Conservation (phyloP, 2,113 vertebrate genomes). For the Melanerpes formicivorus region DNA sequence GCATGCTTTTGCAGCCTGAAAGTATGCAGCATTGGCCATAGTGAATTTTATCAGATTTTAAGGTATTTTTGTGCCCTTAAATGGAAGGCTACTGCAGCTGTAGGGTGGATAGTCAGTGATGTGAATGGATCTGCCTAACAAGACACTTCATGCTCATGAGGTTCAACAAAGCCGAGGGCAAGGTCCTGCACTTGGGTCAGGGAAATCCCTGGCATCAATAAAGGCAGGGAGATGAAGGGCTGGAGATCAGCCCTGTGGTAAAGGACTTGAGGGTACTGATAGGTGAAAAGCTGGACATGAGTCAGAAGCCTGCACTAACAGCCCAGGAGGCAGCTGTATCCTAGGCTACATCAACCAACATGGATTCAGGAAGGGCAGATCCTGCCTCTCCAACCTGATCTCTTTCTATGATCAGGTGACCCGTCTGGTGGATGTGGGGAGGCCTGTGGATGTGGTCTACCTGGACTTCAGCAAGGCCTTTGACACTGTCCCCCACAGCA, state of each 20-base stretch:
- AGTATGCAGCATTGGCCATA: background rate
- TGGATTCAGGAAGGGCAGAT: too few species aligned
- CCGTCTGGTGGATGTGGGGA: too few species aligned
- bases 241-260: background rate
- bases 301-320: background rate
- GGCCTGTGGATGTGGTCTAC: too few species aligned
- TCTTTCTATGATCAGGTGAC: too few species aligned
- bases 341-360: background rate
- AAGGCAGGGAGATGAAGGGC: background rate
- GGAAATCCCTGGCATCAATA: background rate
- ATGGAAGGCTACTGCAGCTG: background rate
- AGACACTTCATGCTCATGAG: background rate
- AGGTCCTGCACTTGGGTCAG: background rate
- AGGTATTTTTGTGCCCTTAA: accelerated
- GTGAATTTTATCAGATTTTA: background rate
- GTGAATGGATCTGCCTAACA: background rate
- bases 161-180: background rate
- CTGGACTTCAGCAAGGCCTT: too few species aligned
- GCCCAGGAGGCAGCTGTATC: background rate
- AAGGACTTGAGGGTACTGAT: background rate
- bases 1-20: background rate
- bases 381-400: too few species aligned
- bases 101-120: background rate
- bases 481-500: too few species aligned
- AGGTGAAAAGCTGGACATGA: background rate